Base-by-base conservation (phyloP, 2,888 invertebrate species). In the Ochropacha duplaris region DNA sequence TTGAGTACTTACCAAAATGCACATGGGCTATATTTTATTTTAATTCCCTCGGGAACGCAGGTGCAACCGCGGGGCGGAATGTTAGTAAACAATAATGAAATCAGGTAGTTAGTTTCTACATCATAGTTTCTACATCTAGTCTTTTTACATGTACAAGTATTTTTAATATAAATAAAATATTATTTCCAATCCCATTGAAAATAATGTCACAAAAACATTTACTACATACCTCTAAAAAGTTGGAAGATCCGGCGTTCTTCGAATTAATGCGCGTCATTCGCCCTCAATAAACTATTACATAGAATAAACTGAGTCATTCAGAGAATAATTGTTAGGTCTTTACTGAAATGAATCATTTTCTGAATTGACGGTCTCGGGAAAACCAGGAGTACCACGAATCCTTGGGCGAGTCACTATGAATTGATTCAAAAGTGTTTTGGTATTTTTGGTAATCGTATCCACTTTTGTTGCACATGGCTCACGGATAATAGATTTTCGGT, bases 341-440 rank as follows among this genome's bases (percentile, higher is more conserved):
- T 76, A 74, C 71, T 72, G 62, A 67, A 69, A 58, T 84, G 83
- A 84, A 66, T 84, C 84, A 84, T 65, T 64, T 60, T 69, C 68
- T 76, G 70, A 76, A 78, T 74, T 72, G 71, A 61, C 54, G 50
- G 67, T 71, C 58, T 59, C 56, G 72, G 79, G 61, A 80, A 78
- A 67, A 73, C 80, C 71, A 39, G 64, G 57, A 56, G 57, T 62
- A 68, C 63, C 71, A 19, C 44, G 65, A 56, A 54, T 26, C 16
- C 52, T 52, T 52, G 52, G 34, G 12, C 34, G 31, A 52, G 28
- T 34, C 31, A 22, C 34, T 34, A 3, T 19, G 55, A 56, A 56
- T 59, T 31, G 12, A 31, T 31, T 31, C 31, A 31, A 31, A n/a
- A 31, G 22, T 39, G 39, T 12, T 44, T 57, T 14, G 22, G 22